Evolutionary conservation across 2,113 vertebrate species (phyloP), one percentile per base, ranked within the genome.

Genomic region (Morone chrysops): DNA sequence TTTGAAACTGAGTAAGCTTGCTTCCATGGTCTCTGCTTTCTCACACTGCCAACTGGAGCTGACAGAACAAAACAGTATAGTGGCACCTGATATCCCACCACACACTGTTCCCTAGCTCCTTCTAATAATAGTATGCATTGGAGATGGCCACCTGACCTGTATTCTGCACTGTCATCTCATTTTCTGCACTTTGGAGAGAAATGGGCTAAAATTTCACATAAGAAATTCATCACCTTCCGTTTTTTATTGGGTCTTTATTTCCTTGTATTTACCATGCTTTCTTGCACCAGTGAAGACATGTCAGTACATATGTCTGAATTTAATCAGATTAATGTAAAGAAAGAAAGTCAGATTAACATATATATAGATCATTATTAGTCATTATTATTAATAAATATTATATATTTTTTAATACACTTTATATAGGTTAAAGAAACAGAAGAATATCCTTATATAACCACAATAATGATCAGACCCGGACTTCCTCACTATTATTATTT

Each of bases 51-150:
- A 83, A 70, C 47, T 38, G n/a, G 6, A 75, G 62, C 69, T 78
- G 65, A 85, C 84, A 75, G 80, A 85, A 75, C 70, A 82, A 78
- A 86, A 84, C 36, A 71, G 31, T 36, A 25, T 22, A 47, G 66
- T 75, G 43, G 53, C 70, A 83, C 68, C 80, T 71, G 54, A 82
- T 75, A 78, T 78, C 65, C 22, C 47, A 76, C n/a, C 75, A 53
- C 11, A 66, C 11, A 76, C 50, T 63, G 20, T 76, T 86, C 40
- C 9, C 40, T 6, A 18, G 18, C 71, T 57, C 48, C 20, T 9
- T 69, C 51, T 73, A 79, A 81, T 81, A 80, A 60, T 59, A 70
- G 51, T 31, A 54, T 9, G 48, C 50, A 31, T 43, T 74, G 38
- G 16, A 78, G 71, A 80, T 17, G 47, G 51, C 59, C 76, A 77